Base-by-base conservation (phyloP, 1,140 invertebrate species). In the Monomorium pharaonis region DNA sequence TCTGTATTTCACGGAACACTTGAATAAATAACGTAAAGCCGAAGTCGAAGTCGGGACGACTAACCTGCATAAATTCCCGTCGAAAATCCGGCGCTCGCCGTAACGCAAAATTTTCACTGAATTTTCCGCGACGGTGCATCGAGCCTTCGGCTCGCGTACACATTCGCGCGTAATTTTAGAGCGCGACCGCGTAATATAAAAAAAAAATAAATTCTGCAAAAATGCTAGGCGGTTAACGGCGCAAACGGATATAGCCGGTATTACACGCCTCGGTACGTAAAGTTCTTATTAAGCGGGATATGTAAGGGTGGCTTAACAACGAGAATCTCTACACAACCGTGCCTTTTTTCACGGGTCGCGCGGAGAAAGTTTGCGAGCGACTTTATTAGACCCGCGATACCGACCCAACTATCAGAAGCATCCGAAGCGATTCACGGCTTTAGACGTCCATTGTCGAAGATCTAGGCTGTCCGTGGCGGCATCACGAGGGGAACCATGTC, bases 401-500 rank as follows among this genome's bases (percentile, higher is more conserved):
- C 9, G 42, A 27, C 18, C 24, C 47, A 24, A 47, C 33, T 75
- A 76, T 87, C 70, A 56, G 49, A 83, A 83, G 27, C n/a, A 62
- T 86, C 83, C 77, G 70, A 86, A 54, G 49, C 69, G 84, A 84
- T 83, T 91, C 63, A 30, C 49, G 16, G n/a, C 27, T 81, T 84
- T 56, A 83, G 44, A 24, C 78, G 56, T 72, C 77, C 49, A 89
- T 90, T 91, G 89, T 91, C 58, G 75, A 42, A 56, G 47, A 60
- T 63, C n/a, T 74, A 85, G 62, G 60, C 80, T 67, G 63, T 42
- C 49, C 65, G 56, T 58, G 44, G 30, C 18, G 58, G 49, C 51
- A 89, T 49, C 60, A 16, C 65, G 87, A 89, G 85, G 92, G 92
- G 91, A 90, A 86, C 88, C 87, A 75, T 88, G 89, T 89, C 90